Base-by-base conservation (phyloP, 2,888 invertebrate genomes). In the Microctonus brassicae region DNA sequence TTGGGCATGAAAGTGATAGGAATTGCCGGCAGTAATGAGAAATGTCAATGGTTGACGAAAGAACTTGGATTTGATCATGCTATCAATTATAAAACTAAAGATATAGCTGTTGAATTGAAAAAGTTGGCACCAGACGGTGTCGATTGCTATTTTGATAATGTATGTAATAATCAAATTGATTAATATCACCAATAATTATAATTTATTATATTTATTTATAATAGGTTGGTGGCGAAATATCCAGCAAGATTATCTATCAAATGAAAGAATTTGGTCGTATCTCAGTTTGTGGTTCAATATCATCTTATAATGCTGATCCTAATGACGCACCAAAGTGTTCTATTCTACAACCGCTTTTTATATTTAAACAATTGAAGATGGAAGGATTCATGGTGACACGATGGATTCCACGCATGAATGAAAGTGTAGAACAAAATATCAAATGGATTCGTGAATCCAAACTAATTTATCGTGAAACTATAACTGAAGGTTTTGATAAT, bases 101-200 rank as follows among this genome's bases (percentile, higher is more conserved):
- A 92, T 79, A 78, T 93, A 57, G 83, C 84, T 0, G 81, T 88
- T 60, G 90, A 90, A 55, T 86, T 95, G 13, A 90, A 90, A 75
- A 88, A 91, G 83, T 88, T 87, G 66, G 93, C 93, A 11, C 93
- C 94, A 0, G 88, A 92, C n/a, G 94, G 94, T 1, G 87, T 94
- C 0, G 93, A 94, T 82, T 92, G 93, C 81, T 94, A 93, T 81
- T 94, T 94, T 82, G 94, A 94, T 83, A 94, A 94, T 84, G 94
- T 94, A 88, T 85, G 90, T 86, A 17, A 34, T 7, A 70, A 20
- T 22, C 3, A 6, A 33, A 20, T 34, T 58, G 7, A 26, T 57
- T n/a, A 17, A 26, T 29, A 26, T 58, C 4, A n/a, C n/a, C 4
- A 5, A 11, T 22, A 1, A 17, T 17, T 39, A 62, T 53, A 66